Evolutionary conservation across 2,113 vertebrate genomes (phyloP).

Genomic region (Dasyornis broadbenti): DNA sequence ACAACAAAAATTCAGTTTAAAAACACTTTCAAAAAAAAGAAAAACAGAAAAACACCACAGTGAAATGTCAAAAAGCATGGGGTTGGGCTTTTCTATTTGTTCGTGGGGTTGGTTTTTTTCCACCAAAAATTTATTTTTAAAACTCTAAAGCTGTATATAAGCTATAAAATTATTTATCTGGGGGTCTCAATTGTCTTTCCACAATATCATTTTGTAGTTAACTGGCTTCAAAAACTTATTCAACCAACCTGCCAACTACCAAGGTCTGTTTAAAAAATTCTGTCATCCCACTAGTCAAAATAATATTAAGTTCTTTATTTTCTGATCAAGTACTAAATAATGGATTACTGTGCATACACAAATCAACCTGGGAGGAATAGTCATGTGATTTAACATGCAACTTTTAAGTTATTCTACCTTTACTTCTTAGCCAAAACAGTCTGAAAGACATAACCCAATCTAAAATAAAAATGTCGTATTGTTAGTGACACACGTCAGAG

Average conservation of each 20-base stretch:
- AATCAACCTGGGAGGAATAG: background rate
- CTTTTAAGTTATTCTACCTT: background rate
- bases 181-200: background rate
- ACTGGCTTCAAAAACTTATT: background rate
- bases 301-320: background rate
- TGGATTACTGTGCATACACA: background rate
- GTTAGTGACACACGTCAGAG: background rate
- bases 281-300: background rate
- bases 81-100: background rate
- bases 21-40: background rate
- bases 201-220: background rate
- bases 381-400: background rate
- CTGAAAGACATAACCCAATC: background rate
- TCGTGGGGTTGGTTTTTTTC: accelerated
- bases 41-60: background rate
- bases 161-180: background rate
- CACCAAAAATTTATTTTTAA: background rate
- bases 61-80: background rate
- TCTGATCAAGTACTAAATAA: background rate
- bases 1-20: background rate
- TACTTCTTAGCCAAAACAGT: background rate
- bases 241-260: background rate
- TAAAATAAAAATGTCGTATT: background rate
- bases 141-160: background rate
- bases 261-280: background rate